A percentile compares a stretch with the other conserved stretches of the same genome.
phyloP scores from a whole-genome alignment of 2,797 vertebrate genomes.

The Syngnathus rostellatus region DNA sequence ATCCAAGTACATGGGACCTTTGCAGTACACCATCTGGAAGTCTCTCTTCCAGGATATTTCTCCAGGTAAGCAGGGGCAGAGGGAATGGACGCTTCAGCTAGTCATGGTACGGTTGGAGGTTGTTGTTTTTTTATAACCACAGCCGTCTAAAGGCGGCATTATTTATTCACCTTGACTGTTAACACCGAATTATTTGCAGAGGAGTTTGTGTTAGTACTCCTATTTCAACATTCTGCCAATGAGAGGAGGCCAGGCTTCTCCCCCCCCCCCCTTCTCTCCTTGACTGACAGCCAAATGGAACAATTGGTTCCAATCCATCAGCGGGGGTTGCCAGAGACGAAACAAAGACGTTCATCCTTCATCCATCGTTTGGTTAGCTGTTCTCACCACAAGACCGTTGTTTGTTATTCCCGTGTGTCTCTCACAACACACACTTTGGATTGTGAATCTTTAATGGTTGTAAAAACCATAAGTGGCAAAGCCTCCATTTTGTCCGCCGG shows the following conservation, averaged over 20 bases:
- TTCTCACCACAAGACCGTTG: background rate
- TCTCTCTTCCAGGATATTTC: conserved; percentile 94
- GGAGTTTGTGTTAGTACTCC: conserved; percentile 38
- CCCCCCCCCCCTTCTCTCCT: conserved; percentile 18
- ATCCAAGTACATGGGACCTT: conserved; percentile 93
- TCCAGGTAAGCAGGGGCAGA: conserved; percentile 71
- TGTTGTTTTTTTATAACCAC: too few species aligned
- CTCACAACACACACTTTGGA: background rate
- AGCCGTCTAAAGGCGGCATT: too few species aligned
- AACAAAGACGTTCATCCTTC: conserved; percentile 55
- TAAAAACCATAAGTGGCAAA: conserved; percentile 45
- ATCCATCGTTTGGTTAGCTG: conserved; percentile 27
- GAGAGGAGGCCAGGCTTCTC: conserved; percentile 22
- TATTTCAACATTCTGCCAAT: conserved; percentile 23
- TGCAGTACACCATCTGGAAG: conserved; percentile 98
- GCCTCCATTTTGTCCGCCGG: conserved; percentile 39
- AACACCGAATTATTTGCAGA: conserved; percentile 31
- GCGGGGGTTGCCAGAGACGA: conserved; percentile 43
- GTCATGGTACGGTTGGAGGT: background rate
- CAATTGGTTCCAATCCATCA: conserved; percentile 61
- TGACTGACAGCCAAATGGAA: conserved; percentile 61
- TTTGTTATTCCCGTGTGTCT: background rate
- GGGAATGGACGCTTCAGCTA: background rate
- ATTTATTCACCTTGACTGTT: too few species aligned
- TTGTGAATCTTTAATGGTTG: conserved; percentile 44